Percentiles rank a stretch among this genome's conserved stretches.
phyloP scores from a whole-genome alignment of 2,888 invertebrate genomes.

The Gandaritis pyraliata region DNA sequence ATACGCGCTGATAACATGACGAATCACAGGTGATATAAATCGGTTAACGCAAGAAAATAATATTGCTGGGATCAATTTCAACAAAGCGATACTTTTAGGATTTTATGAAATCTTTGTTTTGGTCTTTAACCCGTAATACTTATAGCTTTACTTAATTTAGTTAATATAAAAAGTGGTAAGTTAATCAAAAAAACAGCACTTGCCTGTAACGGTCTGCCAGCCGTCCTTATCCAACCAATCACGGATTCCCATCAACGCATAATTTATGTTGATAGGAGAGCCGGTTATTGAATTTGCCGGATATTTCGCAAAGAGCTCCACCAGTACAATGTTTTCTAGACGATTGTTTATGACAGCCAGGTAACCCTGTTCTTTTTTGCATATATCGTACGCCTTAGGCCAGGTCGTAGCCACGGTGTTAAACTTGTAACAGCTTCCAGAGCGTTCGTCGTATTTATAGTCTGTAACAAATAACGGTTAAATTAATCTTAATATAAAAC shows the following conservation, averaged over 20 bases:
- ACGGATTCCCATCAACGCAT: conserved; percentile 6
- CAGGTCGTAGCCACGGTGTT: conserved; percentile 13
- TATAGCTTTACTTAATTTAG: too few relatives aligned
- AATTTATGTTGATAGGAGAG: neutral
- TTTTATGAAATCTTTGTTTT: too few relatives aligned
- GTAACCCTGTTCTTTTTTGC: conserved; percentile 12
- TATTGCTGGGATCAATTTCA: too few relatives aligned
- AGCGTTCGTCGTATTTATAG: conserved; percentile 12
- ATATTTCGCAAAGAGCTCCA: conserved; percentile 5
- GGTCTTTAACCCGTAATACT: too few relatives aligned
- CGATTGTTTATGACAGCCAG: conserved; percentile 18
- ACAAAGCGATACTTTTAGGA: too few relatives aligned
- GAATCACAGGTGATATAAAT: too few relatives aligned
- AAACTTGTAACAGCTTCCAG: conserved; percentile 28
- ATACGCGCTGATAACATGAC: too few relatives aligned
- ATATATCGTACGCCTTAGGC: conserved; percentile 2
- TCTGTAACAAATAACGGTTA: conserved; percentile 1
- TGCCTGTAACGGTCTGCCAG: conserved; percentile 12
- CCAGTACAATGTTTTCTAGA: conserved; percentile 7
- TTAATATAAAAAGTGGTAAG: too few relatives aligned
- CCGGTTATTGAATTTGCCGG: neutral
- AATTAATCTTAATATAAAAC: too few relatives aligned
- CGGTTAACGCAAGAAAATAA: too few relatives aligned
- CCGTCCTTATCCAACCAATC: conserved; percentile 7
- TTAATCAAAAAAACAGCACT: neutral